Conservation (phyloP, 2,113 vertebrate species). For the Erinaceus europaeus region DNA sequence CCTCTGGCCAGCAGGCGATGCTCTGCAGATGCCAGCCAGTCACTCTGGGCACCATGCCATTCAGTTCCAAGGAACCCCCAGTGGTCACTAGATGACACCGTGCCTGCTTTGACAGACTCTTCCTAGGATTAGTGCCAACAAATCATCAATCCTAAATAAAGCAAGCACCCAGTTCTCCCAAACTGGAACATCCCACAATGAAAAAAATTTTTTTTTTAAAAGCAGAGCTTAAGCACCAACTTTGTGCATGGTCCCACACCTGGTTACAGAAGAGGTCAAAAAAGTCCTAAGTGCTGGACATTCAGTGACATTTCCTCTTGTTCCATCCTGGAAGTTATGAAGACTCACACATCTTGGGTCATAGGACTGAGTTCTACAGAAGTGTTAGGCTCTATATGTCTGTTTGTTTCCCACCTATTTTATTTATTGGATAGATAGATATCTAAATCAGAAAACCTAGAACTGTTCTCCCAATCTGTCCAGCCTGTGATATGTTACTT, state of each 20-base stretch:
- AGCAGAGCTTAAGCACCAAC: not conserved
- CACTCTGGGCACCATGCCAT: not conserved
- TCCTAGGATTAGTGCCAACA: not conserved
- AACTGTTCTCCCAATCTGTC: not conserved
- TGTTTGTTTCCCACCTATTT: not conserved
- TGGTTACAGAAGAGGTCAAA: not conserved
- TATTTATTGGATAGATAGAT: not conserved
- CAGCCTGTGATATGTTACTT: not conserved
- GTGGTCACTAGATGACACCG: not conserved
- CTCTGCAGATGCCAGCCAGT: not conserved
- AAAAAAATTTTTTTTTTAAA: not conserved
- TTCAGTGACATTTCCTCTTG: not conserved
- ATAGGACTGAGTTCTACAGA: not conserved
- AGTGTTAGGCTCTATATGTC: not conserved
- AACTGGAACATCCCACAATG: not conserved
- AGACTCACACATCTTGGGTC: not conserved
- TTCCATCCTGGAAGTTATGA: conserved; percentile 7
- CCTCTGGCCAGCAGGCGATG: not conserved
- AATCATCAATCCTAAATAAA: not conserved
- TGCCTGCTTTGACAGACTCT: not conserved
- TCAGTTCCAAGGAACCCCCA: not conserved
- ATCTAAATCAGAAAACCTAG: not conserved
- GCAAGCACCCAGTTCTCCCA: not conserved
- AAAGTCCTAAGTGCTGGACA: not conserved
- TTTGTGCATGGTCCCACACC: not conserved